Evolutionary conservation across 2,797 vertebrate genomes (phyloP).

Genomic region (Okamejei kenojei): DNA sequence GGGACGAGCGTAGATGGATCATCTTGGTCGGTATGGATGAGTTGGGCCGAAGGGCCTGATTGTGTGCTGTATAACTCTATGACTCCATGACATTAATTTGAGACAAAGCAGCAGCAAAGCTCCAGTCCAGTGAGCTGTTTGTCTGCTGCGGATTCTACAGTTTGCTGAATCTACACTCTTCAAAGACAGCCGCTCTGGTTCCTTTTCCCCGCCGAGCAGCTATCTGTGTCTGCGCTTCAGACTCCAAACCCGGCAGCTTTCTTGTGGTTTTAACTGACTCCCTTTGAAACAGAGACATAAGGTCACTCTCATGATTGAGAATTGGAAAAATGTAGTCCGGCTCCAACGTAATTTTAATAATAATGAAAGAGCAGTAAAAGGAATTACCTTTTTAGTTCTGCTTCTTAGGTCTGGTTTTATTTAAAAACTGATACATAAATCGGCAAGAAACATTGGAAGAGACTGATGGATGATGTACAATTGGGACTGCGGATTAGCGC

Average conservation of each 20-base stretch:
- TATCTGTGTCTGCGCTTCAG: neutral
- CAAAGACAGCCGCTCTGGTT: neutral
- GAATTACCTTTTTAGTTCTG: neutral
- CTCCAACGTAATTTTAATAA: neutral
- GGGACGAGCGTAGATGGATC: no score
- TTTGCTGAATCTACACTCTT: neutral
- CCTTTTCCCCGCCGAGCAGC: neutral
- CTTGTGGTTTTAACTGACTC: neutral
- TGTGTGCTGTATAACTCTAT: no score
- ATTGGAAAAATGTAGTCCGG: neutral
- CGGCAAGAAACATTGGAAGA: neutral
- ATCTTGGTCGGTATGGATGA: no score
- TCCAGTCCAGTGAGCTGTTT: neutral
- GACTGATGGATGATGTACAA: neutral
- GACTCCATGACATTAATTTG: neutral
- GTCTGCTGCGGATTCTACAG: neutral
- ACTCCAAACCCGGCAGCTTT: neutral
- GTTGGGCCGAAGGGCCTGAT: no score
- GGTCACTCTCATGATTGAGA: neutral
- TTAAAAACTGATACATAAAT: slow-evolving; percentile 14
- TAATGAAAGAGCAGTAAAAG: neutral
- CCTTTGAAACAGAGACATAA: neutral
- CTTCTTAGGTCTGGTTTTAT: neutral
- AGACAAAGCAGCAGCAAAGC: neutral
- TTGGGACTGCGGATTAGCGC: neutral